Conservation (phyloP, 2,888 invertebrate genomes). For the Eupithecia dodoneata region DNA sequence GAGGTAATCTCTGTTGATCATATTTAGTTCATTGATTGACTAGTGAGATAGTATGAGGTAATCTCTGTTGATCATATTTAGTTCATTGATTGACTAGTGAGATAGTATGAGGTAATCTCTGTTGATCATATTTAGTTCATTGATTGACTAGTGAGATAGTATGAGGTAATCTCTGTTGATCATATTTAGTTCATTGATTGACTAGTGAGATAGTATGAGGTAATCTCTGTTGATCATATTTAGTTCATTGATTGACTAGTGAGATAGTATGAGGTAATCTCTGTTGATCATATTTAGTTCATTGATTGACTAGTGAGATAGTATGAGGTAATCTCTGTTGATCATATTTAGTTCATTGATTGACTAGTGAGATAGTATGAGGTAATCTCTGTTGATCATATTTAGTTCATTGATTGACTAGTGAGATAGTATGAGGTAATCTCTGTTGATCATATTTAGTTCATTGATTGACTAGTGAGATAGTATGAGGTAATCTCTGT, state of each 20-base stretch:
- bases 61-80: neutral
- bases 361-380: neutral
- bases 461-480: neutral
- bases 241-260: neutral
- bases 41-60: neutral
- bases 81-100: neutral
- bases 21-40: conserved; percentile 2
- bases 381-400: neutral
- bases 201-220: neutral
- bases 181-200: conserved; percentile 1
- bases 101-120: neutral
- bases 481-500: neutral
- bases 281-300: neutral
- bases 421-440: neutral
- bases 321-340: neutral
- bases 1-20: neutral
- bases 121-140: neutral
- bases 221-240: neutral
- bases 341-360: neutral
- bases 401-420: conserved; percentile 2
- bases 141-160: neutral
- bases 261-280: neutral
- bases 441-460: neutral
- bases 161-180: neutral
- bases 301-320: neutral